Base-by-base conservation (phyloP, 2,797 vertebrate genomes). In the Balearica regulorum region DNA sequence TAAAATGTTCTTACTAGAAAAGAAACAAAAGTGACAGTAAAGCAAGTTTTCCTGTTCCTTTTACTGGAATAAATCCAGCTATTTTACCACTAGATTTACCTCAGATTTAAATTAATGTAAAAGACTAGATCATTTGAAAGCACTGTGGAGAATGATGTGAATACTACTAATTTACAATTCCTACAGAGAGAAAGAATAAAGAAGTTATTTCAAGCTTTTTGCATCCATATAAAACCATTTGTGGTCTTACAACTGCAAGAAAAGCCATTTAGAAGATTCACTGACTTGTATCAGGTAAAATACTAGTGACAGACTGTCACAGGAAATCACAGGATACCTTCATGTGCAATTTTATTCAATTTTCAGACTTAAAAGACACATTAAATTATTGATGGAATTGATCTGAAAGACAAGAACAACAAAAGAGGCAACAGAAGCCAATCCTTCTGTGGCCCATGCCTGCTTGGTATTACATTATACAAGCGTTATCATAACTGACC, bases 191-290 rank as follows among this genome's bases (percentile, higher is more conserved):
- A 72, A 93, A 93, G 90, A 89, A 97, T 68, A 94, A 95, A 93
- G 94, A 97, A 94, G 94, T 83, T 69, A 88, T 83, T 94, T 49
- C 84, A 78, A 96, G 96, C 82, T 95, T 95, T 96, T 88, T 96
- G 91, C 90, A 85, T 83, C 76, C 87, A 35, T 87, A 87, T 96
- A 91, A 62, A 79, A 87, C 69, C 94, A 94, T 96, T 93, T 91
- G 94, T 88, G 93, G 86, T 90, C 96, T 96, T 88, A 57, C 31
- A 94, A 94, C 82, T 92, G 92, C 96, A 95, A 87, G 90, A 96
- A 97, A 97, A 97, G 84, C 95, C 96, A 83, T 91, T 95, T 96
- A 94, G 87, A 77, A 95, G 93, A 97, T 83, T 94, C 93, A 96
- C 82, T 83, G 88, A 89, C 90, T 97, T 96, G 96, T 91, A 96